phyloP scores from a whole-genome alignment of 2,113 vertebrate genomes.

The Leptobrachium leishanense region DNA sequence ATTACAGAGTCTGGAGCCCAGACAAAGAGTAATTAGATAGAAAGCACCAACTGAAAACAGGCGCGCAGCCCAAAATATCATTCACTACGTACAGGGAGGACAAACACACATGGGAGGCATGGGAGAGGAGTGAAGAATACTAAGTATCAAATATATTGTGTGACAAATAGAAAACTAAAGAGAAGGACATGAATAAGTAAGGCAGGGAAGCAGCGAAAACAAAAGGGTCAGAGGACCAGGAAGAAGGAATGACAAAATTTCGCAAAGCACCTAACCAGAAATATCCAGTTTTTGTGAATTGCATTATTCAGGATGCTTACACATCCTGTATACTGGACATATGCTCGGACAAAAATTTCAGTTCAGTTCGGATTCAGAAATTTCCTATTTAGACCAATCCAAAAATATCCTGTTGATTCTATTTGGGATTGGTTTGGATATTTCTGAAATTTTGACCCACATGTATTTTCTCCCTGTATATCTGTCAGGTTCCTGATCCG shows the following conservation, averaged over 20 bases:
- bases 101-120: not conserved
- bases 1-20: constrained; percentile 44
- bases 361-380: too few species aligned
- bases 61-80: constrained; percentile 33
- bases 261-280: too few species aligned
- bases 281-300: too few species aligned
- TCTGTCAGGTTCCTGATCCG: too few species aligned
- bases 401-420: too few species aligned
- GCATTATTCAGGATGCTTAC: too few species aligned
- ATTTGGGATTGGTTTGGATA: too few species aligned
- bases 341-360: too few species aligned
- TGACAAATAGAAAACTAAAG: not conserved
- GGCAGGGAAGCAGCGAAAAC: not conserved
- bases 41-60: constrained; percentile 29
- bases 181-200: not conserved
- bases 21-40: constrained; percentile 48
- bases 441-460: too few species aligned
- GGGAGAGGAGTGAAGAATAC: not conserved
- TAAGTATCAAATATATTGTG: not conserved
- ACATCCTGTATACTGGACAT: too few species aligned
- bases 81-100: constrained; percentile 25
- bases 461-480: too few species aligned
- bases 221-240: not conserved
- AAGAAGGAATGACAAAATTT: not conserved
- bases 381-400: too few species aligned